Conservation (phyloP, 2,797 vertebrate species). For the Eremophila alpestris region DNA sequence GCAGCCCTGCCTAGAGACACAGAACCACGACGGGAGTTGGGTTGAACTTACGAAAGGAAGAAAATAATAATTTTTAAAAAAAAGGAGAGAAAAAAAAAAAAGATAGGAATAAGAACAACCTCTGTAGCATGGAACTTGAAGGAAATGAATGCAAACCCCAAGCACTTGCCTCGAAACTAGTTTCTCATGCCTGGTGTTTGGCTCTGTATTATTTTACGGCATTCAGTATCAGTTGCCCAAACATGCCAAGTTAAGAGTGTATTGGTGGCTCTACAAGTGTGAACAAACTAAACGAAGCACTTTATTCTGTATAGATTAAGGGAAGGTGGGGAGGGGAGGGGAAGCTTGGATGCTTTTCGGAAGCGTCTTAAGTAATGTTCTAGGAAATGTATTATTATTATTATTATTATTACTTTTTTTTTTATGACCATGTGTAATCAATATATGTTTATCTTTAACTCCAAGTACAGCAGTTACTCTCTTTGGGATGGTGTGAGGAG, state of each 20-base stretch:
- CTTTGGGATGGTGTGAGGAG: slow-evolving; percentile 55
- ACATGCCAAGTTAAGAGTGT: slow-evolving; percentile 40
- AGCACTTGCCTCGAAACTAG: slow-evolving; percentile 50
- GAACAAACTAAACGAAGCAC: slow-evolving; percentile 79
- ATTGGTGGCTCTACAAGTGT: slow-evolving; percentile 63
- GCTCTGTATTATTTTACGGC: background rate
- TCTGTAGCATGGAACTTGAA: slow-evolving; percentile 46
- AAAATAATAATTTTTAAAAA: background rate
- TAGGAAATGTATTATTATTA: slow-evolving; percentile 67
- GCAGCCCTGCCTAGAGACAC: background rate
- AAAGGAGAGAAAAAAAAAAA: background rate
- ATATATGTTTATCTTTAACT: slow-evolving; percentile 66
- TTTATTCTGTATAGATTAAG: slow-evolving; percentile 80
- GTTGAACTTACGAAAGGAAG: background rate
- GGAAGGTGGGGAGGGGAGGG: slow-evolving; percentile 47
- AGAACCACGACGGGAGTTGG: background rate
- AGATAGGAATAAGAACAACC: background rate
- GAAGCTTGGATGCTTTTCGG: slow-evolving; percentile 52
- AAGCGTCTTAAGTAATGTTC: slow-evolving; percentile 51
- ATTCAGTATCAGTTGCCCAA: slow-evolving; percentile 32
- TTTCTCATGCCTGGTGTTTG: slow-evolving; percentile 40
- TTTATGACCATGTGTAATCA: slow-evolving; percentile 64
- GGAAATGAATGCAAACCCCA: background rate
- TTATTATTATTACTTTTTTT: background rate
- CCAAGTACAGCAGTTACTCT: slow-evolving; percentile 60